Percentiles rank a stretch among this genome's conserved stretches.
Evolutionary conservation across 2,797 vertebrate species (phyloP).

Genomic region (Typhlichthys subterraneus): DNA sequence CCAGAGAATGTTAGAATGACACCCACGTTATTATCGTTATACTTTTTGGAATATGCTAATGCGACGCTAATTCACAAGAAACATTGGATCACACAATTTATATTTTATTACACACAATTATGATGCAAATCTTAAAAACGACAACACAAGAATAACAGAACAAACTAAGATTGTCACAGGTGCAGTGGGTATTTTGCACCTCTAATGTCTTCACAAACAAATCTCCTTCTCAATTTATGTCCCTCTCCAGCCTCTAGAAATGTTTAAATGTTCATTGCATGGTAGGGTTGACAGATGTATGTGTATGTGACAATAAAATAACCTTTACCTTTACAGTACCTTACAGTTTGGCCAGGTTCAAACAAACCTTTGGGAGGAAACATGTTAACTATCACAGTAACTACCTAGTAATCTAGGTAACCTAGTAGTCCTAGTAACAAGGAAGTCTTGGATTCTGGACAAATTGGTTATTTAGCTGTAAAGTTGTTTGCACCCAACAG

Average conservation of each 20-base stretch:
- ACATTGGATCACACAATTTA: too few relatives aligned
- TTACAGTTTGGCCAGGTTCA: conserved; percentile 45
- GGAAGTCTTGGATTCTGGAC: conserved; percentile 43
- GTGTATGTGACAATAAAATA: too few relatives aligned
- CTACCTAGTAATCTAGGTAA: too few relatives aligned
- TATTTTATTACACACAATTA: too few relatives aligned
- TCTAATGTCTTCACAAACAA: neutral
- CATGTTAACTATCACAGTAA: conserved; percentile 35
- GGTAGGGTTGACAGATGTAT: conserved; percentile 5
- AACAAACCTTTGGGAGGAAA: conserved; percentile 37
- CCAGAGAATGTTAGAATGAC: neutral
- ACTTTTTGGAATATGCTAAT: neutral
- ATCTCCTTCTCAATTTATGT: too few relatives aligned
- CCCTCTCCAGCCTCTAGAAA: neutral
- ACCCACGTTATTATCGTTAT: neutral
- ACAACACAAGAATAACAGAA: too few relatives aligned
- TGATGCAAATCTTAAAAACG: too few relatives aligned
- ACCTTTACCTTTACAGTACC: too few relatives aligned
- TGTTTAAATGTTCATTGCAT: neutral
- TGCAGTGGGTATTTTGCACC: too few relatives aligned
- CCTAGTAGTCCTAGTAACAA: conserved; percentile 7
- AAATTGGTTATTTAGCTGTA: conserved; percentile 68
- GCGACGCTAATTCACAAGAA: too few relatives aligned
- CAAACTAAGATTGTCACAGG: too few relatives aligned
- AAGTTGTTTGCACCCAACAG: conserved; percentile 66